phyloP scores from a whole-genome alignment of 2,113 vertebrate species.

The Charina bottae region DNA sequence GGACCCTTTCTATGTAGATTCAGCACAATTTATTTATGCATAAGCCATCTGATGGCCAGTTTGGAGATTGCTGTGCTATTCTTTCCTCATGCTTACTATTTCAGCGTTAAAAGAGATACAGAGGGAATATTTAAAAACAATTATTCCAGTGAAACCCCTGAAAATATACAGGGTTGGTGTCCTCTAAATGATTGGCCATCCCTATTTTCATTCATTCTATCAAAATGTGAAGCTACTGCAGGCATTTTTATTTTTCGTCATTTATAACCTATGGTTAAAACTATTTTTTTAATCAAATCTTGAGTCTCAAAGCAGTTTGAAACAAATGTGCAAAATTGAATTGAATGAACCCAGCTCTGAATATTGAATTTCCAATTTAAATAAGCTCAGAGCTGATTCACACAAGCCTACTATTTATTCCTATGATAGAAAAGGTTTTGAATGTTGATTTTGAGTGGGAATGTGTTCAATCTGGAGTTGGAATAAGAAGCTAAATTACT shows the following conservation, averaged over 20 bases:
- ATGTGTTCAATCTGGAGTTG: background rate
- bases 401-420: background rate
- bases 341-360: background rate
- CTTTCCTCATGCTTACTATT: background rate
- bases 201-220: background rate
- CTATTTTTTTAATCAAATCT: background rate
- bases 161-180: background rate
- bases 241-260: background rate
- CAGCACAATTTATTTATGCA: background rate
- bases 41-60: background rate
- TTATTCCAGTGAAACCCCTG: background rate
- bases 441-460: background rate
- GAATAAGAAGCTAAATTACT: background rate
- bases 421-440: background rate
- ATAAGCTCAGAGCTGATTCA: background rate
- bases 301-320: background rate
- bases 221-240: background rate
- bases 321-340: background rate
- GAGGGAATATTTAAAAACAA: background rate
- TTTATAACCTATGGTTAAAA: too few relatives aligned
- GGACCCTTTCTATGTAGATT: background rate
- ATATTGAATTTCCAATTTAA: background rate
- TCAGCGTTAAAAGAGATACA: background rate
- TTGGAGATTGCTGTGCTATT: background rate
- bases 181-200: background rate